Percentiles rank a stretch among this genome's conserved stretches.
These are phyloP conservation scores for Montifringilla adamsi DNA, from an alignment of 2,113 vertebrate species.

Conservation along the genomic window DNA sequence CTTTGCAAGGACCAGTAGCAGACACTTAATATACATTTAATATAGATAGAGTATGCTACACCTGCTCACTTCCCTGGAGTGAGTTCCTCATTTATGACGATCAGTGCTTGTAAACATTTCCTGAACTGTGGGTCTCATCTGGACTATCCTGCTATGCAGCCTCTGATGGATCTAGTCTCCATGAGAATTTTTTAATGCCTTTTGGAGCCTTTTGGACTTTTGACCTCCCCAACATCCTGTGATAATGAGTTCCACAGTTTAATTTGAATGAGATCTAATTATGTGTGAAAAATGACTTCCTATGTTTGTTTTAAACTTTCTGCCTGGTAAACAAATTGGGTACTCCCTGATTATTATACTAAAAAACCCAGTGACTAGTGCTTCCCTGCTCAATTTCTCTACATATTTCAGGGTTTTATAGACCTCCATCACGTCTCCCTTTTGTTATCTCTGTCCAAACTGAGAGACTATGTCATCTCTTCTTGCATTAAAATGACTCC, in stretches of 20 bases:
- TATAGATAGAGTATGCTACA: neutral
- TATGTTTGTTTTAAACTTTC: slow-evolving; percentile 35
- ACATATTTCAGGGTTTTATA: neutral
- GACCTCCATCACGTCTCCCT: neutral
- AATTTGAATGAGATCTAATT: slow-evolving; percentile 16
- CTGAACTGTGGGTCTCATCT: neutral
- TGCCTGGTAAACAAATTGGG: slow-evolving; percentile 12
- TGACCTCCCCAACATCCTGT: slow-evolving; percentile 14
- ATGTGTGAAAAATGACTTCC: slow-evolving; percentile 32
- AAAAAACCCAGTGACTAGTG: neutral
- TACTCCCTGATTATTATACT: neutral
- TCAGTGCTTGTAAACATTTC: neutral
- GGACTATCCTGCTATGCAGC: neutral
- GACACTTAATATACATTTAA: neutral
- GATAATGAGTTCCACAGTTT: neutral
- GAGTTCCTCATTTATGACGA: neutral
- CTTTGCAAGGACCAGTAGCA: neutral
- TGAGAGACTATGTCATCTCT: neutral
- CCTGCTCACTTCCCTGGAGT: neutral
- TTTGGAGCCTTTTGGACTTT: slow-evolving; percentile 11
- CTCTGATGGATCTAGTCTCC: neutral
- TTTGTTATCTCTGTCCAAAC: neutral
- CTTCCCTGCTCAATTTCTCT: neutral
- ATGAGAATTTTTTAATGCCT: neutral
- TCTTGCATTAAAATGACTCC: neutral